Conservation (phyloP, 92 coral and sea anemone species). For the Bergia puertoricense region DNA sequence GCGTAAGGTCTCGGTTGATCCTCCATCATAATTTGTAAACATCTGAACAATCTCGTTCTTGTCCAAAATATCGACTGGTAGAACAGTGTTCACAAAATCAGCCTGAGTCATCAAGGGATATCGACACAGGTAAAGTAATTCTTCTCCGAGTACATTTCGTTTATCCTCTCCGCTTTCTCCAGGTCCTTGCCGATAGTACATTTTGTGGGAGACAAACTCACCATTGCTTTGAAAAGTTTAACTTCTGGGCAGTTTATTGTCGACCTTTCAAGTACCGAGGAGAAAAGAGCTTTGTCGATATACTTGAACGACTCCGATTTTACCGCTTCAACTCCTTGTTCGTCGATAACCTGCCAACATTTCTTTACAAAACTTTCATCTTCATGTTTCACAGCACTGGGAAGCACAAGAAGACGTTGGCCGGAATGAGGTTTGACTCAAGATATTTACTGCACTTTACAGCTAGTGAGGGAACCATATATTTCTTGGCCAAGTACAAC, state of each 20-base stretch:
- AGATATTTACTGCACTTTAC: too few relatives aligned
- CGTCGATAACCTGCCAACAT: background rate
- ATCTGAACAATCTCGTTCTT: conserved; percentile 29
- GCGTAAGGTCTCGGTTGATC: background rate
- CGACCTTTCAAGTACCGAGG: too few relatives aligned
- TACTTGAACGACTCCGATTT: background rate
- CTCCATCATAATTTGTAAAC: background rate
- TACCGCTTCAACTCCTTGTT: background rate
- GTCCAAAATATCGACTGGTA: conserved; percentile 17
- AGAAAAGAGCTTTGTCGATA: background rate
- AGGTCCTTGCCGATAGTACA: too few relatives aligned
- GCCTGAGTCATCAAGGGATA: conserved; percentile 46
- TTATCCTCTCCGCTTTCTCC: conserved; percentile 40
- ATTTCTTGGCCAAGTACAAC: too few relatives aligned
- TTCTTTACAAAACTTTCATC: background rate
- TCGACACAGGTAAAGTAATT: conserved; percentile 36
- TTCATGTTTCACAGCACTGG: too few relatives aligned
- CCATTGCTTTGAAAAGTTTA: conserved; percentile 56
- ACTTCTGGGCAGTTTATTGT: too few relatives aligned
- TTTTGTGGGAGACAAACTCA: too few relatives aligned
- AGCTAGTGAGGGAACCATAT: too few relatives aligned
- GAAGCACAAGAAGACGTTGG: too few relatives aligned
- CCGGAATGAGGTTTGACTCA: too few relatives aligned
- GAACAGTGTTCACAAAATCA: conserved; percentile 40
- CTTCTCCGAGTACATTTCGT: conserved; percentile 48